Conservation (phyloP, 2,797 vertebrate species). For the Kryptopterus vitreolus region DNA sequence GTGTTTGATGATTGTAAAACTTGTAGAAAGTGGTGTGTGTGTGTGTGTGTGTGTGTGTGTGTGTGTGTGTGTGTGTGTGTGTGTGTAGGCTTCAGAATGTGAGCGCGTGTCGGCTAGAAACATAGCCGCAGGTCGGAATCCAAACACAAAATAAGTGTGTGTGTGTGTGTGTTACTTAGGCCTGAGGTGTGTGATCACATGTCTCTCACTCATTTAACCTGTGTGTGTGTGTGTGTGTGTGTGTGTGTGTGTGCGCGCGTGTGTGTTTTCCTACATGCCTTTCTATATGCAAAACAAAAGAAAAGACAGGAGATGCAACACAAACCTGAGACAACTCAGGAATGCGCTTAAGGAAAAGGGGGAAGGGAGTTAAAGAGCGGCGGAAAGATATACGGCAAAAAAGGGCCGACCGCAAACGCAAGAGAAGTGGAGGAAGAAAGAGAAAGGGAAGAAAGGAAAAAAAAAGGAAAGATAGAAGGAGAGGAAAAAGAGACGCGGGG, state of each 20-base stretch:
- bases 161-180: neutral
- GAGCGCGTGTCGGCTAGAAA: neutral
- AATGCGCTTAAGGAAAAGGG: constrained; percentile 8
- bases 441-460: neutral
- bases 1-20: no score
- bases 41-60: neutral
- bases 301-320: constrained; percentile 7
- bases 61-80: constrained; percentile 20
- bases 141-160: neutral
- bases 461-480: no score
- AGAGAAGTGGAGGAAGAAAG: neutral
- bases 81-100: neutral
- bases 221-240: neutral
- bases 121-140: constrained; percentile 13
- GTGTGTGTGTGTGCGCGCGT: neutral
- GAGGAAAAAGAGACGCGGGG: no score
- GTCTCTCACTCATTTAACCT: neutral
- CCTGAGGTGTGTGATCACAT: constrained; percentile 13
- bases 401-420: no score
- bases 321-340: constrained; percentile 11
- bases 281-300: constrained; percentile 1
- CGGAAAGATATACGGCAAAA: no score
- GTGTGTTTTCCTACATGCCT: neutral
- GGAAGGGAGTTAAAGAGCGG: neutral
- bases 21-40: no score